A percentile compares a stretch with the other conserved stretches of the same genome.
Evolutionary conservation across 2,797 vertebrate genomes (phyloP).

Genomic region (Sebastes nivosus): DNA sequence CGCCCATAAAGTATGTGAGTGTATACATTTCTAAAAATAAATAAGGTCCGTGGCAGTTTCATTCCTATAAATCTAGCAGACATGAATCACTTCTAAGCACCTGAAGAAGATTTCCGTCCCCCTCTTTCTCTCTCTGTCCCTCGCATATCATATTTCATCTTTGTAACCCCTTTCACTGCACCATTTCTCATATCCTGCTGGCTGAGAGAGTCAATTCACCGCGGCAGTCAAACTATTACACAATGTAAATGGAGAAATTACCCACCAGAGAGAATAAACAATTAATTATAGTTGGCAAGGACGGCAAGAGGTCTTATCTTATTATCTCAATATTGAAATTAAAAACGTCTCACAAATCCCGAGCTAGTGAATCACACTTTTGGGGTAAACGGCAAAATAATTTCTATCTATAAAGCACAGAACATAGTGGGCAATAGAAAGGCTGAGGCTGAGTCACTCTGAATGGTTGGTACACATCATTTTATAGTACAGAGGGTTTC

Average conservation of each 20-base stretch:
- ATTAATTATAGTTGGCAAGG: conserved; percentile 56
- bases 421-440: background rate
- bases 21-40: background rate
- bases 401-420: background rate
- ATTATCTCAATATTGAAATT: conserved; percentile 42
- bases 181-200: conserved; percentile 64
- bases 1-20: background rate
- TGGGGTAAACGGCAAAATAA: background rate
- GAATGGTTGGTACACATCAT: background rate
- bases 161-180: conserved; percentile 41
- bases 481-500: background rate
- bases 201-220: conserved; percentile 26
- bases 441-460: background rate
- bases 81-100: conserved; percentile 34
- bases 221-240: conserved; percentile 37
- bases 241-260: conserved; percentile 62
- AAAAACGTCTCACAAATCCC: conserved; percentile 27
- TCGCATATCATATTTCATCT: conserved; percentile 38
- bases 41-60: background rate
- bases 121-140: background rate
- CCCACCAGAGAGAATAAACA: conserved; percentile 57
- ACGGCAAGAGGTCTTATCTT: conserved; percentile 34
- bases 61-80: conserved; percentile 11
- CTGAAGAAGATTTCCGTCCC: conserved; percentile 6
- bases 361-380: background rate